A percentile compares a stretch with the other conserved stretches of the same genome.
Conservation (phyloP, 2,888 invertebrate species). For the Epinotia ramella region DNA sequence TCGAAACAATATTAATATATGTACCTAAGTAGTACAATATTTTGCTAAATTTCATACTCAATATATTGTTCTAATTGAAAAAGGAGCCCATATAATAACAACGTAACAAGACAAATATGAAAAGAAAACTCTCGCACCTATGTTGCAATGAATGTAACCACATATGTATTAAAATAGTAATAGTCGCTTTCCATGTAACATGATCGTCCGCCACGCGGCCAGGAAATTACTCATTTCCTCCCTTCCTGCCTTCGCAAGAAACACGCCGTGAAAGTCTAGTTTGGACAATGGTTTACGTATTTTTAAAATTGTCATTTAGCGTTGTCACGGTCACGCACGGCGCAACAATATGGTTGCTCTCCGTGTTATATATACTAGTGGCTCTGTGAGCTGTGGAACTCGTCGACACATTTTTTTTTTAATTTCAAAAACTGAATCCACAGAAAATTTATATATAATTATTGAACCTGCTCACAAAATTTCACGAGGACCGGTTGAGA, state of each 20-base stretch:
- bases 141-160: constrained; percentile 2
- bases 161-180: background rate
- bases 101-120: background rate
- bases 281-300: constrained; percentile 19
- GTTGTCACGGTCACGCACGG: constrained; percentile 20
- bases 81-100: too few species aligned
- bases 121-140: background rate
- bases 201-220: constrained; percentile 25
- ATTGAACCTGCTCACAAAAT: too few species aligned
- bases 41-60: too few species aligned
- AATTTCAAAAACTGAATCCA: too few species aligned
- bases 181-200: constrained; percentile 21
- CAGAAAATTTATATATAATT: too few species aligned
- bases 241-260: constrained; percentile 28
- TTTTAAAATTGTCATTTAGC: constrained; percentile 13
- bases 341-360: background rate
- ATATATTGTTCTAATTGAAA: too few species aligned
- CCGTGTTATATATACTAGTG: too few species aligned
- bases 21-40: too few species aligned
- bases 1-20: background rate
- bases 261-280: constrained; percentile 28
- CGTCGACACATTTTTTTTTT: too few species aligned
- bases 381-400: too few species aligned
- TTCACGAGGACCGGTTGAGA: too few species aligned
- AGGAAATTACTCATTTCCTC: constrained; percentile 44